These are phyloP conservation scores for Drosophila miranda DNA, from an alignment of 1,140 invertebrate genomes.

Conservation along the genomic window DNA sequence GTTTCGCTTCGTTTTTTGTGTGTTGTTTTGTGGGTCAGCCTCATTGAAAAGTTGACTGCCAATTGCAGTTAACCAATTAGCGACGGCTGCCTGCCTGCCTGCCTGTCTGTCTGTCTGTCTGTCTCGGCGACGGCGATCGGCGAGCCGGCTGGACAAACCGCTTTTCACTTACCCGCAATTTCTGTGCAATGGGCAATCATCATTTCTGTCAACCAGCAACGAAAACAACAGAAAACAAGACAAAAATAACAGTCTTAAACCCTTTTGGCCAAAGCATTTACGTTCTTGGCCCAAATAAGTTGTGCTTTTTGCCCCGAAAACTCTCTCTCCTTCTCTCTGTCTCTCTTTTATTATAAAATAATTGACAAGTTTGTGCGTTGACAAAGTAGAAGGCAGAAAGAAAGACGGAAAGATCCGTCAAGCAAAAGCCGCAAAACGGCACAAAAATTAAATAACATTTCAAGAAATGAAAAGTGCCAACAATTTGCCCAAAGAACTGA, in stretches of 20 bases:
- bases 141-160: slow-evolving; percentile 39
- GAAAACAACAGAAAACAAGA: slow-evolving; percentile 9
- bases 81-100: slow-evolving; percentile 25
- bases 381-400: slow-evolving; percentile 52
- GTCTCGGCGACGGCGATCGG: slow-evolving; percentile 5
- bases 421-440: slow-evolving; percentile 34
- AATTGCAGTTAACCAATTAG: slow-evolving; percentile 76
- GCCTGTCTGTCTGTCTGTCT: slow-evolving; percentile 6
- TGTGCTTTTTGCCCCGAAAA: slow-evolving; percentile 8
- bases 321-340: slow-evolving; percentile 17
- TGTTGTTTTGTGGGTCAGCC: slow-evolving; percentile 59
- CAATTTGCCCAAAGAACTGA: slow-evolving; percentile 26
- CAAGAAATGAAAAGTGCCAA: slow-evolving; percentile 60
- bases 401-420: slow-evolving; percentile 31
- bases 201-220: slow-evolving; percentile 36
- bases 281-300: slow-evolving; percentile 70
- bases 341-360: slow-evolving; percentile 67
- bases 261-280: slow-evolving; percentile 41
- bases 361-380: slow-evolving; percentile 66
- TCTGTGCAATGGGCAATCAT: slow-evolving; percentile 38
- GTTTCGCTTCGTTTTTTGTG: slow-evolving; percentile 8
- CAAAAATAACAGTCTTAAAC: slow-evolving; percentile 8
- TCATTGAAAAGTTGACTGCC: slow-evolving; percentile 66
- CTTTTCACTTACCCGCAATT: slow-evolving; percentile 54
- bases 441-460: slow-evolving; percentile 49